Evolutionary conservation across 2,113 vertebrate genomes (phyloP).

Genomic region (Mixornis gularis): DNA sequence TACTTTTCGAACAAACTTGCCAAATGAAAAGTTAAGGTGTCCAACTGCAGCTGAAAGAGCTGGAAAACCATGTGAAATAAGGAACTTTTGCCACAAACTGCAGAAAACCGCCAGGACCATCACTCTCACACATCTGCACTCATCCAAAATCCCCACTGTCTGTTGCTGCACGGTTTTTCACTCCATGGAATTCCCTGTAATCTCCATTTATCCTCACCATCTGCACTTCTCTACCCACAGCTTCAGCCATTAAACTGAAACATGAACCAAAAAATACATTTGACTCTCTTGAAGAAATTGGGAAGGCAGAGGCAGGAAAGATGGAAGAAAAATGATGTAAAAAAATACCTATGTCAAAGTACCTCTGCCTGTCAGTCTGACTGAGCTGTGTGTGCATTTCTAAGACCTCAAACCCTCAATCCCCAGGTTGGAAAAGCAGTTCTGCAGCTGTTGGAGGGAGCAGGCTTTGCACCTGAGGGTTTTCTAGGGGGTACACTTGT

Average conservation of each 20-base stretch:
- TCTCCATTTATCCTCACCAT: background rate
- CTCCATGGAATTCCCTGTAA: background rate
- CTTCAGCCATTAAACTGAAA: background rate
- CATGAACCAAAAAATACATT: background rate
- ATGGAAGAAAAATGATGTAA: background rate
- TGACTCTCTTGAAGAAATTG: background rate
- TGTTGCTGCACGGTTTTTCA: background rate
- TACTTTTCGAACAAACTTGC: background rate
- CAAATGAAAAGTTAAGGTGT: background rate
- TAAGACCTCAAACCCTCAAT: background rate
- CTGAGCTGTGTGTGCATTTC: background rate
- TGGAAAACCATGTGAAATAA: background rate
- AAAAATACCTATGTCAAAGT: accelerated
- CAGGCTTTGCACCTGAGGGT: background rate
- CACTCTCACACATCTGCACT: background rate
- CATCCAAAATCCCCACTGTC: background rate
- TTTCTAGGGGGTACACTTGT: background rate
- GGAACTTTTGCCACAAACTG: background rate
- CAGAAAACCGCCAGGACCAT: background rate
- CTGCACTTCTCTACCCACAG: background rate
- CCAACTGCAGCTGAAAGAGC: background rate
- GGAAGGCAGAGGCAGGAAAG: background rate
- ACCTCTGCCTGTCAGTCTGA: background rate
- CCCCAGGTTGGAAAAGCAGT: background rate
- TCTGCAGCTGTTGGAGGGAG: background rate